Percentiles rank a stretch among this genome's conserved stretches.
Evolutionary conservation across 2,113 vertebrate genomes (phyloP).

Genomic region (Microcebus murinus): DNA sequence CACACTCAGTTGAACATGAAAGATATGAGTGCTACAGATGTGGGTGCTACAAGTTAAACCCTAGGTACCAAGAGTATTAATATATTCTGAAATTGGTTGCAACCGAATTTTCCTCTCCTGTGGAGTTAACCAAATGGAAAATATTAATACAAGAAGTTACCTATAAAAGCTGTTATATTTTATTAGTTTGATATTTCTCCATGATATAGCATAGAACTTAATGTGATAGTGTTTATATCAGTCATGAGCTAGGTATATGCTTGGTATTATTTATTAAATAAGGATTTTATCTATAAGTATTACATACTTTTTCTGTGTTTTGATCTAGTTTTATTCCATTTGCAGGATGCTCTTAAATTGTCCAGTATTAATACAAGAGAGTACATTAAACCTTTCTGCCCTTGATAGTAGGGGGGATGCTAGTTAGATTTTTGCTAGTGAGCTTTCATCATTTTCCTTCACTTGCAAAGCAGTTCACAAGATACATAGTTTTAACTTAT

Average conservation of each 20-base stretch:
- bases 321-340: neutral
- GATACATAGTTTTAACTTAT: neutral
- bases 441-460: constrained; percentile 34
- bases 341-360: constrained; percentile 38
- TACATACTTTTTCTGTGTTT: neutral
- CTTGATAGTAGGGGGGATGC: constrained; percentile 20
- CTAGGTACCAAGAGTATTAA: neutral
- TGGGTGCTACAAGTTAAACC: neutral
- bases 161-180: neutral
- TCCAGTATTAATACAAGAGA: neutral
- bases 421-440: neutral
- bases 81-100: constrained; percentile 3
- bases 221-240: neutral
- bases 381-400: constrained; percentile 31
- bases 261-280: constrained; percentile 40
- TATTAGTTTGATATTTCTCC: constrained; percentile 27
- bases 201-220: neutral
- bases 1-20: constrained; percentile 1
- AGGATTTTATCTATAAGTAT: neutral
- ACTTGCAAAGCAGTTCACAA: constrained; percentile 10
- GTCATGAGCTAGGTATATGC: neutral
- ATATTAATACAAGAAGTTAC: neutral
- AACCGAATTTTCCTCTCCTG: constrained; percentile 12
- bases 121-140: constrained; percentile 32
- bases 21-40: neutral